Base-by-base conservation (phyloP, 23 tunicate genomes). In the Trididemnum miniatum region DNA sequence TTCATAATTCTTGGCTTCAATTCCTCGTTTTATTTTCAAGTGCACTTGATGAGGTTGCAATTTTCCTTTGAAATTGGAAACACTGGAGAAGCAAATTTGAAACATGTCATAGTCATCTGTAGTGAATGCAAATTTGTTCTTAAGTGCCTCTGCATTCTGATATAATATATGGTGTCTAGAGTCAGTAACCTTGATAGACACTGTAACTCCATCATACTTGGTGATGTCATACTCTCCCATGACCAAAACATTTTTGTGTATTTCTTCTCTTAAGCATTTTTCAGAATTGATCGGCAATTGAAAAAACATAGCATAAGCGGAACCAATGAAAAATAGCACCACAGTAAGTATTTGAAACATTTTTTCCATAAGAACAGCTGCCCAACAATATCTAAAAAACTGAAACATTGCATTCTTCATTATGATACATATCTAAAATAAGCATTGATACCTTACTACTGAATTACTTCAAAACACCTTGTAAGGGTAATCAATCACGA, bases 21-120 rank as follows among this genome's bases (percentile, higher is more conserved):
- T 83, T 49, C 98, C 98, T 15, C 90, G 83, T 62, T 94, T 94
- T 64, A 94, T 37, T 25, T 37, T 49, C 76, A 94, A 65, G 35
- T 69, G 64, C n/a, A 94, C 87, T 12, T 88, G 84, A 31, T 94
- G 98, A 30, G 89, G 90, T 2, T 80, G 83, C 52, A 80, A 26
- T 74, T 52, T 85, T n/a, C 96, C 89, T 80, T 71, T 54, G 34
- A 71, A 86, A 24, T 35, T 73, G 7, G 92, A 29, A 65, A 76
- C 80, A 51, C 97, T 92, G 30, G 84, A 71, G 54, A 89, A 94
- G 52, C 98, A 94, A 44, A 94, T 81, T 80, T 94, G 94, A 38
- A 94, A 94, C 94, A 94, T 88, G 84, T 94, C 98, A 76, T 89
- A 89, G 35, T 89, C 98, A 76, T 94, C 98, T 20, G 98, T 94